Evolutionary conservation across 1,140 invertebrate species (phyloP).

Genomic region (Tetranychus cinnabarinus): DNA sequence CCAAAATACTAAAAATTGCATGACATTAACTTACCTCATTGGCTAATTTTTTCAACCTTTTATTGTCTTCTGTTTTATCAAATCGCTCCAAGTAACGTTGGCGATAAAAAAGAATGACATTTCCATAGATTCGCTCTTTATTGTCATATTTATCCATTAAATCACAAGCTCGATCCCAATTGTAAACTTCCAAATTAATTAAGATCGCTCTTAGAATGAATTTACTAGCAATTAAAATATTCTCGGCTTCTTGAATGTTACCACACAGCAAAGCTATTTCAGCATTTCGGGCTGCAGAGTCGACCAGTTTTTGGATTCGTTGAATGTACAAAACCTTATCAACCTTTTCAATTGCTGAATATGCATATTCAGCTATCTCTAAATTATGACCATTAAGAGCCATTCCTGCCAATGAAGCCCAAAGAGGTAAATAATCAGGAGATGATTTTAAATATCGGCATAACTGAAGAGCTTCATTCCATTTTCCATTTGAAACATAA

Average conservation of each 20-base stretch:
- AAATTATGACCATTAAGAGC: slow-evolving; percentile 52
- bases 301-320: slow-evolving; percentile 40
- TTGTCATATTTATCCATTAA: slow-evolving; percentile 52
- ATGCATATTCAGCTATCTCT: slow-evolving; percentile 67
- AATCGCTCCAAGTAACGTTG: slow-evolving; percentile 45
- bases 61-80: slow-evolving; percentile 48
- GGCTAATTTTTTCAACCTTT: slow-evolving; percentile 36
- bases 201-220: slow-evolving; percentile 48
- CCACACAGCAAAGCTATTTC: slow-evolving; percentile 54
- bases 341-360: slow-evolving; percentile 60
- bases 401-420: slow-evolving; percentile 69
- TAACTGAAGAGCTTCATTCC: slow-evolving; percentile 48
- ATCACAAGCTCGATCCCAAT: slow-evolving; percentile 66
- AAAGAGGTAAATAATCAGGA: slow-evolving; percentile 45
- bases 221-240: slow-evolving; percentile 50
- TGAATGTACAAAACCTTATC: slow-evolving; percentile 78
- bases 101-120: slow-evolving; percentile 48
- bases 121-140: slow-evolving; percentile 10
- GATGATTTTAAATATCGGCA: slow-evolving; percentile 48
- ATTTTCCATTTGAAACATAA: slow-evolving; percentile 34
- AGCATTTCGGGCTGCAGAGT: slow-evolving; percentile 40
- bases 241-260: slow-evolving; percentile 51
- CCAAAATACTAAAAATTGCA: no score
- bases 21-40: slow-evolving; percentile 26
- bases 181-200: slow-evolving; percentile 52